Base-by-base conservation (phyloP, 2,888 invertebrate genomes). In the Sylvicola cinctus region DNA sequence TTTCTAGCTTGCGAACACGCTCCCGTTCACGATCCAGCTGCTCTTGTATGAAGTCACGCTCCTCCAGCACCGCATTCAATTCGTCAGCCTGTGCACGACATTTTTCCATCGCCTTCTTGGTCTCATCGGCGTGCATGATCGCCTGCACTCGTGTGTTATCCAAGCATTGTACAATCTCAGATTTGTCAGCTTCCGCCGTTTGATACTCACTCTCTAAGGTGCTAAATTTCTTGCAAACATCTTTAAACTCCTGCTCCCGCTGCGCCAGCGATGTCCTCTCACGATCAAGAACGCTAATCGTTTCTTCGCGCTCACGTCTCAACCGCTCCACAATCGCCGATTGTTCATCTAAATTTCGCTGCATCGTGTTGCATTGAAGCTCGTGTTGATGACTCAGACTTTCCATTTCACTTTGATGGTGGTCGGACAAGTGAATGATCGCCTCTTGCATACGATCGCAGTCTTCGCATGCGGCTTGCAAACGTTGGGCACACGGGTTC, bases 1-100 rank as follows among this genome's bases (percentile, higher is more conserved):
- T 66, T 51, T 80, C 77, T 44, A 81, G 58, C 40, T 73, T 68
- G 38, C 71, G 66, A 36, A 77, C 71, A 37, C 76, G 72, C 46
- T 81, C 79, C 23, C 74, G 59, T 38, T 65, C 65, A 17, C 66
- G 68, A 41, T 68, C 66, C 50, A 68, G 60, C 39, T 71, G 65
- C 45, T 66, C 61, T 52, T 66, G 67, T 7, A 58, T 42, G 28
- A 49, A 52, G 33, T 52, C 50, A 6, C 58, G 51, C 39, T 58
- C 57, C 31, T 52, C 49, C 35, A 54, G 37, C 10, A 57, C 41
- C 34, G 52, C 43, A 16, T 49, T 52, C 33, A 55, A 57, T 35
- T 57, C 50, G 35, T 57, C 55, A 12, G 29, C 30, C 20, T 34
- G n/a, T 8, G 11, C 17, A 29, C 25, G 29, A 14, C 54, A 53